Conservation (phyloP, 2,797 vertebrate genomes). For the Tenualosa thibaudeaui region DNA sequence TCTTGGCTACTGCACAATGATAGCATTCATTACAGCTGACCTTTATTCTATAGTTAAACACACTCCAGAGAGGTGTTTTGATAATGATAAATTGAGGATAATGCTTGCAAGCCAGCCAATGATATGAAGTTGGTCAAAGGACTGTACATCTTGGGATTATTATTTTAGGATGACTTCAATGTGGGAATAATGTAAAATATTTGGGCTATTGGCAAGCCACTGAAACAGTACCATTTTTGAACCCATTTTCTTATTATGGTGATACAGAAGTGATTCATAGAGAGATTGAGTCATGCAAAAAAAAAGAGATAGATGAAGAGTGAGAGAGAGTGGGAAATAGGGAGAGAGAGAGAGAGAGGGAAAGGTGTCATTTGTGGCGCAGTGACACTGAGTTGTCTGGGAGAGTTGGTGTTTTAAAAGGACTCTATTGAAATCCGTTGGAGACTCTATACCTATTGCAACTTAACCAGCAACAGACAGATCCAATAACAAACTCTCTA, state of each 20-base stretch:
- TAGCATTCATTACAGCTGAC: constrained; percentile 21
- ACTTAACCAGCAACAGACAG: constrained; percentile 21
- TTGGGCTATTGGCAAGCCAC: background rate
- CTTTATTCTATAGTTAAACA: constrained; percentile 11
- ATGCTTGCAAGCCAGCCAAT: background rate
- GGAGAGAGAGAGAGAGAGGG: background rate
- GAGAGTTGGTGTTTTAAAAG: constrained; percentile 19
- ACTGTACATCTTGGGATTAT: background rate
- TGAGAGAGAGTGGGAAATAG: background rate
- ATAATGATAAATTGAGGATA: constrained; percentile 11
- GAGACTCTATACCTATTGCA: constrained; percentile 5
- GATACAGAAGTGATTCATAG: background rate
- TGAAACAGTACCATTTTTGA: background rate
- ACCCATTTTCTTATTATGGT: background rate
- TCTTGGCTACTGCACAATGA: background rate
- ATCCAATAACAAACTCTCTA: constrained; percentile 14
- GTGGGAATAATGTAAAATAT: background rate
- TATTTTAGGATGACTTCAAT: background rate
- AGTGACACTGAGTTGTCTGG: constrained; percentile 5
- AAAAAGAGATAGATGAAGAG: background rate
- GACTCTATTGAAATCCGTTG: constrained; percentile 10
- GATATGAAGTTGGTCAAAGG: background rate
- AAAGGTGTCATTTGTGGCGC: background rate
- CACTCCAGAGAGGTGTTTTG: background rate
- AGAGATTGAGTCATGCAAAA: background rate